Base-by-base conservation (phyloP, 2,113 vertebrate genomes). In the Paracanthobrama guichenoti region DNA sequence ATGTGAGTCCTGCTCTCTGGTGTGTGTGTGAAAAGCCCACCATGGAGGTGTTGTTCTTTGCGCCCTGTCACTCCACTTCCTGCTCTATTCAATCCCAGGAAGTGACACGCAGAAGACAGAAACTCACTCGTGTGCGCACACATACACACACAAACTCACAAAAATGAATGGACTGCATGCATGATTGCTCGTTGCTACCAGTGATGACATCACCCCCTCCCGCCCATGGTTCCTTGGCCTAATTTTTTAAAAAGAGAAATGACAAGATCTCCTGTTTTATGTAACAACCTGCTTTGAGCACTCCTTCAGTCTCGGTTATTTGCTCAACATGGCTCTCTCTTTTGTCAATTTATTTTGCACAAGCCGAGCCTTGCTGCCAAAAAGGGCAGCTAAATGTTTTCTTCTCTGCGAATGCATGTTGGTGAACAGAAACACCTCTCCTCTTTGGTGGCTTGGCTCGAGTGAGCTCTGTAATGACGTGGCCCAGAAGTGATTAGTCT, bases 31-130 rank as follows among this genome's bases (percentile, higher is more conserved):
- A 91, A 90, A 89, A 79, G 79, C 81, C 88, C 89, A 88, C 91
- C 90, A 89, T 88, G 75, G 89, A 90, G 89, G 87, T 85, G 87
- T 79, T 62, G 86, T 85, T 88, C 78, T 79, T 55, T 22, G 67
- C 67, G 82, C 82, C 81, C 75, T 42, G 82, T 18, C 80, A 55
- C 31, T 77, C 44, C 24, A 87, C 85, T 91, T 92, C 90, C 91
- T 90, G 86, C 74, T 88, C 88, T 86, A 89, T 91, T 93, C 89
- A 91, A 80, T 88, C 90, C 86, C 89, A 90, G 91, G 92, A 93
- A 92, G 88, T 89, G 87, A 88, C 89, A 89, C 24, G 48, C 57
- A 26, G 82, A 66, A 85, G 72, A 86, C 82, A 85, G 26, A 77
- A 86, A 86, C 87, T 44, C 3, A 73, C 75, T n/a, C 67, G 16